Conservation (phyloP, 2,888 invertebrate genomes). For the Phania funesta region DNA sequence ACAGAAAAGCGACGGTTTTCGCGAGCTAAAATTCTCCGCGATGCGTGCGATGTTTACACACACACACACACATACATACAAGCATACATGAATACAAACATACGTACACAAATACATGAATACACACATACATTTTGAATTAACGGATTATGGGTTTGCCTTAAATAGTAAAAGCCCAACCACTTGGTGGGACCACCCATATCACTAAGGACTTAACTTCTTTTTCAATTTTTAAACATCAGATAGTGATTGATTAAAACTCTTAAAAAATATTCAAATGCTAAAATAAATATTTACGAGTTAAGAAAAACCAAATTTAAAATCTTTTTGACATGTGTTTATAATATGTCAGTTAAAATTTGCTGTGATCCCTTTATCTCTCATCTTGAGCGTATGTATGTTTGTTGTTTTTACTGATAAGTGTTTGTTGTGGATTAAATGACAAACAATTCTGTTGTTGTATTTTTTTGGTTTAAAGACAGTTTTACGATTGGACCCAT, state of each 20-base stretch:
- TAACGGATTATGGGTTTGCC: slow-evolving; percentile 25
- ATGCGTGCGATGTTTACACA: too few relatives aligned
- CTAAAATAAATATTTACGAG: slow-evolving; percentile 14
- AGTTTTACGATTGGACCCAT: slow-evolving; percentile 52
- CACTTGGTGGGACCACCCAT: slow-evolving; percentile 51
- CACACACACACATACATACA: not conserved
- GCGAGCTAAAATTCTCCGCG: too few relatives aligned
- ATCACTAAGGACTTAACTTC: slow-evolving; percentile 12
- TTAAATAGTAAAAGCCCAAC: slow-evolving; percentile 21
- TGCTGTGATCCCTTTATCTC: slow-evolving; percentile 8
- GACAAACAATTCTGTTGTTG: slow-evolving; percentile 29
- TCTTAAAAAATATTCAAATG: slow-evolving; percentile 46
- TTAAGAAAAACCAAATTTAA: not conserved
- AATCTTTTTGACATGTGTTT: slow-evolving; percentile 48
- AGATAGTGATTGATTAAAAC: slow-evolving; percentile 59
- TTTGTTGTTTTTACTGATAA: slow-evolving; percentile 51
- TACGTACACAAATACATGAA: not conserved
- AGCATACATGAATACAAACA: not conserved
- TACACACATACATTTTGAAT: slow-evolving; percentile 3
- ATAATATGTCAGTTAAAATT: slow-evolving; percentile 44
- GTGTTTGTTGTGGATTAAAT: slow-evolving; percentile 43
- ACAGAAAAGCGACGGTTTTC: too few relatives aligned
- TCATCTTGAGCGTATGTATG: slow-evolving; percentile 16
- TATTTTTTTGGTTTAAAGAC: slow-evolving; percentile 32
- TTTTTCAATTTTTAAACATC: slow-evolving; percentile 17